phyloP scores from a whole-genome alignment of 2,888 invertebrate species.

The Cyclophora punctaria region DNA sequence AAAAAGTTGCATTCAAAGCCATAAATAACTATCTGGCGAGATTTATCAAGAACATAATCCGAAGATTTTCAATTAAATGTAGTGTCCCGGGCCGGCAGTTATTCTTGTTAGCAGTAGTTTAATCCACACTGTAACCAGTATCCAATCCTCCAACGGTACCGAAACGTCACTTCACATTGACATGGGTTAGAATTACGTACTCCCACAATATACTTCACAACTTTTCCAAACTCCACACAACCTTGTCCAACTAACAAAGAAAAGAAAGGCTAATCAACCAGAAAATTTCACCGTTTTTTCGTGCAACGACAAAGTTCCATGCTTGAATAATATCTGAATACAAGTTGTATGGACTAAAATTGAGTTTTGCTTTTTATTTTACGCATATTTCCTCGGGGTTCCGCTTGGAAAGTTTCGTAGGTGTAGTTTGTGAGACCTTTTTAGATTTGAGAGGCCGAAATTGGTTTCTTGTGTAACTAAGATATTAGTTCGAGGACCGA shows the following conservation, averaged over 20 bases:
- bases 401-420: conserved; percentile 17
- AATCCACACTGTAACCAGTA: conserved; percentile 14
- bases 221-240: background rate
- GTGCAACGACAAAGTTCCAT: background rate
- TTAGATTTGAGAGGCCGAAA: conserved; percentile 18
- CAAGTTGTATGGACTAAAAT: conserved; percentile 22
- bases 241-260: no score
- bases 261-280: background rate
- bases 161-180: conserved; percentile 21
- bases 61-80: background rate
- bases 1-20: no score
- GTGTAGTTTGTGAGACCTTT: conserved; percentile 21
- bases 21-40: no score
- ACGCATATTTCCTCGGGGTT: conserved; percentile 23
- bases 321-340: no score
- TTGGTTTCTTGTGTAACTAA: conserved; percentile 19
- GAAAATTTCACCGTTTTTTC: background rate
- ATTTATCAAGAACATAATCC: background rate
- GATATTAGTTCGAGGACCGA: conserved; percentile 6
- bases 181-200: conserved; percentile 20
- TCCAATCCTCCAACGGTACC: conserved; percentile 14
- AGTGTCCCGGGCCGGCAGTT: background rate
- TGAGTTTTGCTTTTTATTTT: conserved; percentile 33
- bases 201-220: conserved; percentile 1
- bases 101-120: conserved; percentile 18